Percentiles rank a stretch among this genome's conserved stretches.
Evolutionary conservation across 2,113 vertebrate genomes (phyloP).

Genomic region (Nothobranchius furzeri): DNA sequence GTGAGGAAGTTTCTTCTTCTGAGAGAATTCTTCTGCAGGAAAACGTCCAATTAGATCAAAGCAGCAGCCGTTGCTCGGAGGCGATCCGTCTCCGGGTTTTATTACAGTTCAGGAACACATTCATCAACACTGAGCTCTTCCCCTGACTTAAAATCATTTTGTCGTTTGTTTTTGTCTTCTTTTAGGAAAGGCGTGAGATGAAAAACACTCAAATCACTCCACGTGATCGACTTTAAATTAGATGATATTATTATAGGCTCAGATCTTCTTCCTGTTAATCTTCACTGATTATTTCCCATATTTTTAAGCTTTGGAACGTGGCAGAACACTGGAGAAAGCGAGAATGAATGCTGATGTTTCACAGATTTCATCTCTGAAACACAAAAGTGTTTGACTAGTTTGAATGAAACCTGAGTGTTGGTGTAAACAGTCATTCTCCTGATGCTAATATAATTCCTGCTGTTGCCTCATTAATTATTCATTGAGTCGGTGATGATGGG

Average conservation of each 20-base stretch:
- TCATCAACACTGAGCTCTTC: neutral
- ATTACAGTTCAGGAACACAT: neutral
- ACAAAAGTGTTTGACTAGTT: constrained; percentile 24
- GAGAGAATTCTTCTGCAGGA: constrained; percentile 19
- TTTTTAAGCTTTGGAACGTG: too few relatives aligned
- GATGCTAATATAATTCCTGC: constrained; percentile 69
- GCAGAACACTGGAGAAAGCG: too few relatives aligned
- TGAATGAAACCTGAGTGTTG: constrained; percentile 26
- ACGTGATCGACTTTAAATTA: too few relatives aligned
- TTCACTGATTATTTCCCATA: neutral
- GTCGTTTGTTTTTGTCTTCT: too few relatives aligned
- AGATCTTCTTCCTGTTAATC: too few relatives aligned
- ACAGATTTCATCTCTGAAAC: neutral
- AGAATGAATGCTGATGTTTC: neutral
- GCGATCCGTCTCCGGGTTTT: constrained; percentile 8
- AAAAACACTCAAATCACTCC: too few relatives aligned
- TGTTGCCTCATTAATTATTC: constrained; percentile 60
- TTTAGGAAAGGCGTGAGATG: too few relatives aligned
- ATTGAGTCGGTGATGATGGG: constrained; percentile 49
- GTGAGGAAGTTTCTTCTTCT: constrained; percentile 19
- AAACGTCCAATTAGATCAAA: constrained; percentile 39
- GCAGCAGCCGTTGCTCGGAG: constrained; percentile 16
- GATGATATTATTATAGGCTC: too few relatives aligned
- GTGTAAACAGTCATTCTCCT: constrained; percentile 57
- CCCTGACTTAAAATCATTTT: too few relatives aligned